Conservation (phyloP, 2,888 invertebrate species). For the Merodon equestris region DNA sequence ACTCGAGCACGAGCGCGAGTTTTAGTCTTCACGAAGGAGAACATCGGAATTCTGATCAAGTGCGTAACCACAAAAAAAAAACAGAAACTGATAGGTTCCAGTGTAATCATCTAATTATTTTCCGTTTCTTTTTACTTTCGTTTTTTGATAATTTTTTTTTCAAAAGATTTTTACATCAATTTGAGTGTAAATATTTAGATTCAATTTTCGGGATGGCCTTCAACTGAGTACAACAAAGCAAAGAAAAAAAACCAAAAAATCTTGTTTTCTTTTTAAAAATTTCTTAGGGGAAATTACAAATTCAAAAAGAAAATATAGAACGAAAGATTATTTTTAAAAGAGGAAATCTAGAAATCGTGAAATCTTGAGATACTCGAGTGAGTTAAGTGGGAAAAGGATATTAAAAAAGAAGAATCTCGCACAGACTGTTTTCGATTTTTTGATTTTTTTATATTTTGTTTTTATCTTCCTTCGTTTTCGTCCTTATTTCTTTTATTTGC, state of each 20-base stretch:
- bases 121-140: not conserved
- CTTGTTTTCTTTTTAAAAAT: conserved; percentile 43
- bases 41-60: conserved; percentile 51
- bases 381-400: conserved; percentile 38
- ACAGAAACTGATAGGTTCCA: too few species aligned
- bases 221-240: conserved; percentile 18
- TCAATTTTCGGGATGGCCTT: conserved; percentile 53
- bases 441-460: conserved; percentile 20
- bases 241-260: conserved; percentile 11
- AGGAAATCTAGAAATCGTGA: conserved; percentile 23
- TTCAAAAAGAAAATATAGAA: conserved; percentile 40
- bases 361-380: conserved; percentile 50
- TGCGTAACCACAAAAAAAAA: conserved; percentile 37
- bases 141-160: conserved; percentile 14
- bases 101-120: not conserved
- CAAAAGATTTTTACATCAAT: conserved; percentile 53
- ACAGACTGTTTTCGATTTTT: not conserved
- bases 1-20: too few species aligned
- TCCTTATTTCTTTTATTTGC: conserved; percentile 28
- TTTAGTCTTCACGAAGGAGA: conserved; percentile 1
- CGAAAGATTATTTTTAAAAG: conserved; percentile 47
- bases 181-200: conserved; percentile 63
- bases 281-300: conserved; percentile 51
- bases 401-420: conserved; percentile 17
- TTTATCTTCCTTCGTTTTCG: not conserved